phyloP scores from a whole-genome alignment of 2,113 vertebrate species.

The Etheostoma cragini region DNA sequence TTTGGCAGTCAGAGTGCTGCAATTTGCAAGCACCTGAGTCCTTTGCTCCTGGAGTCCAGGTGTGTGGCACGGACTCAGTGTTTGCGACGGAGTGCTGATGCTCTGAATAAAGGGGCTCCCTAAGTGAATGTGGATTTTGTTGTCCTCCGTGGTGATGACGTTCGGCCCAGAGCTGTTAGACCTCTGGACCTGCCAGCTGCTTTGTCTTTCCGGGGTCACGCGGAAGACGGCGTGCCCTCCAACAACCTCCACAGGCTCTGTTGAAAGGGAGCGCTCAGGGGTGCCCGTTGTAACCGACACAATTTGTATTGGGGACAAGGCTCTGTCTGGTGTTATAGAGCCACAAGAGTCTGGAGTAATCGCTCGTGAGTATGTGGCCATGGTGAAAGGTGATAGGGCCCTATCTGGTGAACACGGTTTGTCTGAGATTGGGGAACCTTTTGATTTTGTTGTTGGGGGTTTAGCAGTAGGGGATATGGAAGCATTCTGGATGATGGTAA shows the following conservation, averaged over 20 bases:
- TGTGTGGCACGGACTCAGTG: constrained; percentile 82
- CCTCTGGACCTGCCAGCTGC: constrained; percentile 93
- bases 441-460: constrained; percentile 87
- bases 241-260: constrained; percentile 88
- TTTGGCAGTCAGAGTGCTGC: constrained; percentile 87
- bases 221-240: constrained; percentile 90
- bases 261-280: constrained; percentile 86
- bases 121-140: constrained; percentile 99
- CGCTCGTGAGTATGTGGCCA: constrained; percentile 88
- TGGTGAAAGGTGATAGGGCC: constrained; percentile 86
- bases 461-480: constrained; percentile 88
- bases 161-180: constrained; percentile 93
- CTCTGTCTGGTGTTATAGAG: constrained; percentile 91
- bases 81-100: constrained; percentile 84
- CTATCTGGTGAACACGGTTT: constrained; percentile 86
- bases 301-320: constrained; percentile 92
- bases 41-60: constrained; percentile 87
- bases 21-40: constrained; percentile 89
- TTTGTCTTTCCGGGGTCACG: constrained; percentile 92
- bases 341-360: constrained; percentile 92
- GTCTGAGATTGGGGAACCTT: constrained; percentile 81
- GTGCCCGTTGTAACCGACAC: constrained; percentile 88
- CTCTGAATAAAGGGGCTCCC: constrained; percentile 93
- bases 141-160: constrained; percentile 98
- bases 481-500: constrained; percentile 94